Evolutionary conservation across 2,888 invertebrate genomes (phyloP).

Genomic region (Tenthredo scrophulariae): DNA sequence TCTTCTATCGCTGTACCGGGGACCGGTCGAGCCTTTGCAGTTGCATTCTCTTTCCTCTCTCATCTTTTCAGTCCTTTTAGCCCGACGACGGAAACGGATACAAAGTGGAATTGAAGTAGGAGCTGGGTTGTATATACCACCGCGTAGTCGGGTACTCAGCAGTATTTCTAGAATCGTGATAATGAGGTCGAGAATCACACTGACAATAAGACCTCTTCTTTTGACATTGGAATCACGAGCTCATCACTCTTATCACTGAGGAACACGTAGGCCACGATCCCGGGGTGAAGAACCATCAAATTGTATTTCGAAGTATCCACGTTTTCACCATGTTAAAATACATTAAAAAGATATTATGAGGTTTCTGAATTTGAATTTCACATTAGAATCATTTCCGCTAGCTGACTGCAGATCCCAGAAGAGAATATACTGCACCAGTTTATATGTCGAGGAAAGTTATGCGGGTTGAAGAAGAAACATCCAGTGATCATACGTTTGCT

Average conservation of each 20-base stretch:
- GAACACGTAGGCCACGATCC: neutral
- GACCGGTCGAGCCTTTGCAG: conserved; percentile 23
- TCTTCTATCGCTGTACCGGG: conserved; percentile 10
- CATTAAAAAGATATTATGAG: neutral
- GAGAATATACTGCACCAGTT: neutral
- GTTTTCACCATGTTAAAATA: neutral
- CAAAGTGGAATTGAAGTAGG: conserved; percentile 36
- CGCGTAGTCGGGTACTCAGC: conserved; percentile 4
- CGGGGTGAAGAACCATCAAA: neutral
- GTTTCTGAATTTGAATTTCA: neutral
- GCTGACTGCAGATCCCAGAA: neutral
- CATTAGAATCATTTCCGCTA: neutral
- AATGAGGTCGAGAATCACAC: conserved; percentile 16
- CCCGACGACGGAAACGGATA: neutral
- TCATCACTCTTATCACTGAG: neutral
- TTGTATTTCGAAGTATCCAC: neutral
- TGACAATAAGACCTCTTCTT: neutral
- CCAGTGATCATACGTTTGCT: neutral
- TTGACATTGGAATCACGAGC: conserved; percentile 3
- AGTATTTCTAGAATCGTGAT: conserved; percentile 23
- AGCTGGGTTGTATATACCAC: neutral
- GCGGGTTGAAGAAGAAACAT: neutral
- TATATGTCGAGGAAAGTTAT: neutral
- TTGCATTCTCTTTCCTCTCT: conserved; percentile 24
- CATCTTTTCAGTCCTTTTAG: conserved; percentile 23